Percentiles rank a stretch among this genome's conserved stretches.
Conservation (phyloP, 2,888 invertebrate species). For the Ischnura elegans region DNA sequence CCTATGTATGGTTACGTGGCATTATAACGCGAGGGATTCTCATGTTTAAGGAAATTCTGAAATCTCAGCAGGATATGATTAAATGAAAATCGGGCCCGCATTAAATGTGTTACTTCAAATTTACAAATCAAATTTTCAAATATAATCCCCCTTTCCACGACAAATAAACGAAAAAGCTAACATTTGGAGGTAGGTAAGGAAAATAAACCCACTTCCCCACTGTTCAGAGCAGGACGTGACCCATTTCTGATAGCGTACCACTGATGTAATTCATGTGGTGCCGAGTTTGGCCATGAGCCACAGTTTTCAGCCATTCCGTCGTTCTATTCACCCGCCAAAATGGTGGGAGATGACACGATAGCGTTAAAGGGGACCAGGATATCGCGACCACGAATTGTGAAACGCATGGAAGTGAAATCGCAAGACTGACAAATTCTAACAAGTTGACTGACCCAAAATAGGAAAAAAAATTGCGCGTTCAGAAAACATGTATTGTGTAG, state of each 20-base stretch:
- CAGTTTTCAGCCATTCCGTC: neutral
- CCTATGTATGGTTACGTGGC: too few species aligned
- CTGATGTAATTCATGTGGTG: neutral
- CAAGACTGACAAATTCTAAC: too few species aligned
- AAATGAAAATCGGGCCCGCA: too few species aligned
- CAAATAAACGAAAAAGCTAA: neutral
- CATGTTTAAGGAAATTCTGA: too few species aligned
- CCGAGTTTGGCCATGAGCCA: conserved; percentile 3
- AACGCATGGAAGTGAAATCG: neutral
- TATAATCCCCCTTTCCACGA: neutral
- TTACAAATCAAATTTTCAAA: too few species aligned
- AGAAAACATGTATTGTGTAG: too few species aligned
- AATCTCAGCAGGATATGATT: too few species aligned
- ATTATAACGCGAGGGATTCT: too few species aligned
- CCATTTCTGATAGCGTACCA: neutral
- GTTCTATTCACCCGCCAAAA: neutral
- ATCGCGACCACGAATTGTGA: neutral
- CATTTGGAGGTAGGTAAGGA: neutral
- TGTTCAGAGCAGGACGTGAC: neutral
- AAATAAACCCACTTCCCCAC: neutral
- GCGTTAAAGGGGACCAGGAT: neutral
- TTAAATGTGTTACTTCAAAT: too few species aligned
- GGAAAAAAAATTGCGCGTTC: too few species aligned
- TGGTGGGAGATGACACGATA: neutral
- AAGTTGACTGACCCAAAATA: too few species aligned